A percentile compares a stretch with the other conserved stretches of the same genome.
phyloP scores from a whole-genome alignment of 1,140 invertebrate genomes.

The Apocrypta bakeri region DNA sequence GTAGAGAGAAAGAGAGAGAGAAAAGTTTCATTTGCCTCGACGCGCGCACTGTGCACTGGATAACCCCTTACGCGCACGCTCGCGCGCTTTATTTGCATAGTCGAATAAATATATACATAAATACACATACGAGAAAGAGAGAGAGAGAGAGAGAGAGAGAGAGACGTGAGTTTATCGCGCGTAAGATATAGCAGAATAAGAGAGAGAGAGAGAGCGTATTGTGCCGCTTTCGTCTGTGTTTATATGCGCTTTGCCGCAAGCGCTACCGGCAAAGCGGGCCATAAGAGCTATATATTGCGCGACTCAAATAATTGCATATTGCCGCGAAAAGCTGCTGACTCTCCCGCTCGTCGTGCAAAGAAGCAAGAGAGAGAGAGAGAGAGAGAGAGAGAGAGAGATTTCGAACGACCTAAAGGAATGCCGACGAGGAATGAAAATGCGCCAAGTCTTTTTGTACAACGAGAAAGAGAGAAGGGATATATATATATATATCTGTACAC shows the following conservation, averaged over 20 bases:
- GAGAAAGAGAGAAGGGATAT: background rate
- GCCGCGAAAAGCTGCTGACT: no score
- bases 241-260: background rate
- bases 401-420: background rate
- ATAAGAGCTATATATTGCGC: no score
- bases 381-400: background rate
- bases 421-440: constrained; percentile 1
- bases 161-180: background rate
- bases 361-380: no score
- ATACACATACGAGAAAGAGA: background rate
- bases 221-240: background rate
- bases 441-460: background rate
- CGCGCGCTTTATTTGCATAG: background rate
- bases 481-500: no score
- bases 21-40: background rate
- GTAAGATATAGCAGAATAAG: no score
- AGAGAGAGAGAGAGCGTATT: background rate
- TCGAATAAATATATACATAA: background rate
- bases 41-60: background rate
- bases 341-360: no score
- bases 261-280: no score
- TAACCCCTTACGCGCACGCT: background rate
- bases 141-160: background rate
- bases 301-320: no score
- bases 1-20: no score